Conservation (phyloP, 1,140 invertebrate species). For the Drosophila subobscura region DNA sequence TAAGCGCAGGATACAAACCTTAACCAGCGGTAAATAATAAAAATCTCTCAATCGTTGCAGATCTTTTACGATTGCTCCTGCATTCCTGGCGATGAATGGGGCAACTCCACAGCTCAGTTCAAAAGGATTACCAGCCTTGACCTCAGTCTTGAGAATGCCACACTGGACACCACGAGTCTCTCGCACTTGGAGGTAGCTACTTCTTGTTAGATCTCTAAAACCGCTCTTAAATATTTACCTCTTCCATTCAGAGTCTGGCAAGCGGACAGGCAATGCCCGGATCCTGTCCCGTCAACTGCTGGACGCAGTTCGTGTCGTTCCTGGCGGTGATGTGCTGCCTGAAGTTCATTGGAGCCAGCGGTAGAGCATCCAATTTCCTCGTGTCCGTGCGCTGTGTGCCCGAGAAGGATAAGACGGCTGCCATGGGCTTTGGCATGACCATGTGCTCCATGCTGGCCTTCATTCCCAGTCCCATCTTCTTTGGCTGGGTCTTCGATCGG, state of each 20-base stretch:
- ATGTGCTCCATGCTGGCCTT: conserved; percentile 88
- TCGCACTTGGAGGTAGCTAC: conserved; percentile 46
- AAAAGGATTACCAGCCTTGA: conserved; percentile 59
- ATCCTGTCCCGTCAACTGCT: conserved; percentile 88
- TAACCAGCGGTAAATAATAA: too few species aligned
- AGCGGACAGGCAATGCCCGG: conserved; percentile 85
- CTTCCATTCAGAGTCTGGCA: conserved; percentile 27
- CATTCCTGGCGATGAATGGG: conserved; percentile 59
- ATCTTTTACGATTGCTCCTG: conserved; percentile 86
- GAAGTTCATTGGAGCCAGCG: conserved; percentile 88
- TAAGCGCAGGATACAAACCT: conserved; percentile 24
- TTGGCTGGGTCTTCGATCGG: conserved; percentile 88
- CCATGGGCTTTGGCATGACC: conserved; percentile 88
- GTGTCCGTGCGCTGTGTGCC: conserved; percentile 89
- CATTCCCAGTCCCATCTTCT: conserved; percentile 89
- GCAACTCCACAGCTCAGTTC: conserved; percentile 45
- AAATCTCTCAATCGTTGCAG: conserved; percentile 41
- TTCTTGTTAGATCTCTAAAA: neutral
- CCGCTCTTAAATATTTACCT: neutral
- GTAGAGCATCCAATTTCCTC: conserved; percentile 88
- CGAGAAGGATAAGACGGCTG: conserved; percentile 89
- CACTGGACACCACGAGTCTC: conserved; percentile 5
- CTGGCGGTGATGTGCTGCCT: conserved; percentile 87
- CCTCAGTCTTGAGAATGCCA: conserved; percentile 45
- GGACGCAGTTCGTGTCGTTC: conserved; percentile 87